phyloP scores from a whole-genome alignment of 1,140 invertebrate genomes.

The Habropoda laboriosa region DNA sequence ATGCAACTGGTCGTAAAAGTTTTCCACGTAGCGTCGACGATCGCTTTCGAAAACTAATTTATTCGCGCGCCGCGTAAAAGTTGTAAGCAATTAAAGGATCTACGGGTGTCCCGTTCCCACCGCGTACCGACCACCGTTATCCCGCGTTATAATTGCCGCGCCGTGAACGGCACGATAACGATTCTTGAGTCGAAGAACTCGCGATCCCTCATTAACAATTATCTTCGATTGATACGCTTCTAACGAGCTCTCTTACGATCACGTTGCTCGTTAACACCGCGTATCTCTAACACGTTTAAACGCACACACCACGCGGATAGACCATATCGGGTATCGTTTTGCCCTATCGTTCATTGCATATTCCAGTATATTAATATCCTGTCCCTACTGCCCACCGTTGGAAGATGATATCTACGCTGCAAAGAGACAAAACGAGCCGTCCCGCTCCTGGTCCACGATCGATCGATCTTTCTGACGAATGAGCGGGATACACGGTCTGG shows the following conservation, averaged over 20 bases:
- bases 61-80: constrained; percentile 16
- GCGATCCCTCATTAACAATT: constrained; percentile 64
- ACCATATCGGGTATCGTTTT: constrained; percentile 57
- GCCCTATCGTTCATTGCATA: constrained; percentile 52
- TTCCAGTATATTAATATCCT: constrained; percentile 61
- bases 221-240: constrained; percentile 64
- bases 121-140: constrained; percentile 7
- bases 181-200: constrained; percentile 43
- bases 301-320: constrained; percentile 11
- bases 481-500: constrained; percentile 24
- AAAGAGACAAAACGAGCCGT: constrained; percentile 62
- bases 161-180: constrained; percentile 27
- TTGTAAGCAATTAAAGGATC: constrained; percentile 36
- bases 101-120: constrained; percentile 6
- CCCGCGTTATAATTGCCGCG: constrained; percentile 41
- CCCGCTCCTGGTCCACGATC: constrained; percentile 33
- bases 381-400: neutral
- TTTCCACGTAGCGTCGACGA: neutral
- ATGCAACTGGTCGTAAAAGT: neutral
- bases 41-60: constrained; percentile 29
- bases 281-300: constrained; percentile 40
- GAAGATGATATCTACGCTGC: constrained; percentile 50
- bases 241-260: constrained; percentile 58
- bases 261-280: constrained; percentile 60
- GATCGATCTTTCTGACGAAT: constrained; percentile 63